Evolutionary conservation across 2,113 vertebrate species (phyloP), one percentile per base, ranked within the genome.

Genomic region (Stigmatopora nigra): DNA sequence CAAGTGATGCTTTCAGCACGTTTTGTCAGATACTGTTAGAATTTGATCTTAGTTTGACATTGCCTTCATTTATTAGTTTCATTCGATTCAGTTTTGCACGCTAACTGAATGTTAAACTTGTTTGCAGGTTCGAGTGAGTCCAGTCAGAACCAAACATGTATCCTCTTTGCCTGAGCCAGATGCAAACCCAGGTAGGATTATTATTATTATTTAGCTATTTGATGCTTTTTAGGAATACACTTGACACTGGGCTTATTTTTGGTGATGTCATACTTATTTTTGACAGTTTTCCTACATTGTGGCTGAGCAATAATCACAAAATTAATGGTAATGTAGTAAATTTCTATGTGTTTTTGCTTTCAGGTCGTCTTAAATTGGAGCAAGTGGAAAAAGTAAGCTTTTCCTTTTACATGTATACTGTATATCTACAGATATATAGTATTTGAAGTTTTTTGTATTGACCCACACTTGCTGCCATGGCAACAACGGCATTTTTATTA

Each of bases 281-380:
- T 4, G 7, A 41, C 38, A 41, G 19, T 53, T 52, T 31, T 52
- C 49, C 49, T 52, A 52, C 16, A 10, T 10, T 52, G 19, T 52
- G n/a, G 3, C 20, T 3, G n/a, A 17, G n/a, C 19, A n/a, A 51
- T 19, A 51, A 3, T 52, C 4, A 10, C 1, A 20, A 4, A 10
- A 19, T 20, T 1, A 46, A 8, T 41, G 15, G 2, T 9, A 17
- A 57, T 57, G 55, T 35, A 6, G 16, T 16, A 35, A 2, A 14
- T 38, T 38, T 59, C 9, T 19, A 38, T 36, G 2, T 56, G 14
- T 16, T 56, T 31, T 56, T 35, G 25, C 7, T 56, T 15, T 1
- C 36, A 60, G 58, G 19, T 79, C 89, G 86, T 52, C 77, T 95
- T 69, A 91, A 88, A 81, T 82, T 90, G 71, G 93, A 96, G 63